These are phyloP conservation scores for Chrysolina haemoptera DNA, from an alignment of 2,888 invertebrate genomes.

Conservation along the genomic window DNA sequence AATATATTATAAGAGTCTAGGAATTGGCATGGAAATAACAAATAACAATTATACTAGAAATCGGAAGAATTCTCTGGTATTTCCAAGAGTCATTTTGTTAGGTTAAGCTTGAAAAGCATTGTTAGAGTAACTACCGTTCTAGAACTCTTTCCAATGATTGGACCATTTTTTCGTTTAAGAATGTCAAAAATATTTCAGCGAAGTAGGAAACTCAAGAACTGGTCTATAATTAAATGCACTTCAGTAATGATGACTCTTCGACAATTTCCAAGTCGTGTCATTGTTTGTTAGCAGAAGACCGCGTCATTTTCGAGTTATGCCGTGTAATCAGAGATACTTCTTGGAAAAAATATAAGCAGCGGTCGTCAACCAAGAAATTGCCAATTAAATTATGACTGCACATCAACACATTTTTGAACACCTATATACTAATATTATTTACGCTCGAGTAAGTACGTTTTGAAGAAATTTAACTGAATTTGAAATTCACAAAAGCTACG, in stretches of 20 bases:
- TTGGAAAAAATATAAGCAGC: background rate
- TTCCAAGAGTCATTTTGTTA: too few species aligned
- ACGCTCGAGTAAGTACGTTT: background rate
- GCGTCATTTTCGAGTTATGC: slow-evolving; percentile 1
- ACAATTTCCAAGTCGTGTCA: background rate
- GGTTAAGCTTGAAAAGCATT: too few species aligned
- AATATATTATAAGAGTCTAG: too few species aligned
- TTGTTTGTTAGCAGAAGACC: slow-evolving; percentile 3
- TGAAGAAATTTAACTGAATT: background rate
- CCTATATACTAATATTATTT: background rate
- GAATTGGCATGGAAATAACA: too few species aligned
- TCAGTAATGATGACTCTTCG: background rate
- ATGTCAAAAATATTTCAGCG: too few species aligned
- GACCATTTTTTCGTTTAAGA: too few species aligned
- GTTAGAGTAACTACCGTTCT: too few species aligned
- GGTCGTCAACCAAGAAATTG: background rate
- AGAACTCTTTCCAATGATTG: too few species aligned
- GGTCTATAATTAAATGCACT: background rate
- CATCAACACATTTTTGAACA: background rate
- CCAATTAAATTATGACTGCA: background rate
- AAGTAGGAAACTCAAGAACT: too few species aligned
- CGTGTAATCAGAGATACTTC: background rate
- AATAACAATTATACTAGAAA: too few species aligned
- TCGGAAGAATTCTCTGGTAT: too few species aligned
- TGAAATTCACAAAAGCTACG: background rate